These are phyloP conservation scores for Cephus sareptanus DNA, from an alignment of 2,888 invertebrate genomes.

Conservation along the genomic window DNA sequence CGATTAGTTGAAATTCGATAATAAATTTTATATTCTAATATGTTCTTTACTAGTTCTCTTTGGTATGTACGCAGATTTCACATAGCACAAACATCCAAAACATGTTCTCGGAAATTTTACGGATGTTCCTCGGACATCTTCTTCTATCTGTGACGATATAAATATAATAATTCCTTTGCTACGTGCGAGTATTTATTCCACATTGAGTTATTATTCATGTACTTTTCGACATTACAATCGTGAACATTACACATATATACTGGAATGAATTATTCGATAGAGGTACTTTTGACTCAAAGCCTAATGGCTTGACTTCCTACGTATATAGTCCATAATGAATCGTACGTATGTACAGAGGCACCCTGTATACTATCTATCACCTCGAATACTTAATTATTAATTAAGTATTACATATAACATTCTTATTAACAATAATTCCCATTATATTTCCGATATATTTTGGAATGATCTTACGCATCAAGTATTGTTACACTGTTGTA, in stretches of 20 bases:
- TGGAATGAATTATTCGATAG: conserved; percentile 28
- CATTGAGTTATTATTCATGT: conserved; percentile 11
- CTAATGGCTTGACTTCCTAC: conserved; percentile 41
- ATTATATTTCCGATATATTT: no score
- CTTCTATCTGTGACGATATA: conserved; percentile 3
- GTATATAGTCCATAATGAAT: conserved; percentile 23
- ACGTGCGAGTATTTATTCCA: conserved; percentile 20
- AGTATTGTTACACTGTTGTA: no score
- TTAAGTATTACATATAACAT: conserved; percentile 11
- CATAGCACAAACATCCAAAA: no score
- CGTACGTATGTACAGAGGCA: conserved; percentile 24
- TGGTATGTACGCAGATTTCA: no score
- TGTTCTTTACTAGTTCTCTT: no score
- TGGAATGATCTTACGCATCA: no score
- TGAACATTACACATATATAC: conserved; percentile 30
- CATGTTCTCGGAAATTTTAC: no score
- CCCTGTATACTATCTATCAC: conserved; percentile 3
- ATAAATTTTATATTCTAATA: no score
- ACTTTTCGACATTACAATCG: conserved; percentile 31
- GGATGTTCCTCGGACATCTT: neutral
- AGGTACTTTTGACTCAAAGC: conserved; percentile 60
- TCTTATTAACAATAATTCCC: neutral
- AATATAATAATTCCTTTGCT: neutral
- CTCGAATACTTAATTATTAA: conserved; percentile 5
- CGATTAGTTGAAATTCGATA: no score